These are phyloP conservation scores for Aspiorhynchus laticeps DNA, from an alignment of 2,113 vertebrate genomes.

Conservation along the genomic window DNA sequence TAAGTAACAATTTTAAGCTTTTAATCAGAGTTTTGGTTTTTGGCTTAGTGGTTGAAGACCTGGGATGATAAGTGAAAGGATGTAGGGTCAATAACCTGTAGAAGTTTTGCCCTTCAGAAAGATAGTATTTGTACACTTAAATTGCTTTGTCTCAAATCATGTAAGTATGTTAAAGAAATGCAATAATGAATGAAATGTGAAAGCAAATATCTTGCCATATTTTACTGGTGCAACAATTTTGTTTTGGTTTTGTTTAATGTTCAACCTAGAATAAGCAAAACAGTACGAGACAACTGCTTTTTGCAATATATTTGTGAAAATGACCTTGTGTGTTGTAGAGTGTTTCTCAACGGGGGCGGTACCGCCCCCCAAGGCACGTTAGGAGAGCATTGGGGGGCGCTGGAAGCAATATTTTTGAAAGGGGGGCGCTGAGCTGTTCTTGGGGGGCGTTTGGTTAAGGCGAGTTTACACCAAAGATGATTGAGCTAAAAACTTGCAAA, in stretches of 20 bases:
- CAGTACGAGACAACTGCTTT: not conserved
- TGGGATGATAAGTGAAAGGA: not conserved
- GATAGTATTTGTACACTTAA: not conserved
- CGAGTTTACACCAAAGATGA: too few relatives aligned
- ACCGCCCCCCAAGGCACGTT: too few relatives aligned
- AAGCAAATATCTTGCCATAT: not conserved
- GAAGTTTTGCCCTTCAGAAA: not conserved
- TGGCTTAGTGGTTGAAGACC: not conserved
- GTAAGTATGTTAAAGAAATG: not conserved
- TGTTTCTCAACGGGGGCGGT: too few relatives aligned
- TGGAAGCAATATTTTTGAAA: too few relatives aligned
- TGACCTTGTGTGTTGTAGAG: not conserved
- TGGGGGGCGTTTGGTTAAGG: too few relatives aligned
- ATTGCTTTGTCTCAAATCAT: too few relatives aligned
- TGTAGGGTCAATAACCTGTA: not conserved
- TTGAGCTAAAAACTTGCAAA: too few relatives aligned
- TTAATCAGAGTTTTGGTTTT: not conserved
- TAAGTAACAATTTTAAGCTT: slow-evolving; percentile 3
- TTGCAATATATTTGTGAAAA: not conserved
- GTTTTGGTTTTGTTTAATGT: too few relatives aligned
- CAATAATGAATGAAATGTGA: not conserved
- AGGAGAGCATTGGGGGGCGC: too few relatives aligned
- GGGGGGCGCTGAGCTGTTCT: too few relatives aligned
- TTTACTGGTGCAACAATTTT: too few relatives aligned
- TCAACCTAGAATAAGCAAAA: too few relatives aligned